A percentile compares a stretch with the other conserved stretches of the same genome.
phyloP scores from a whole-genome alignment of 2,113 vertebrate genomes.

The Aptenodytes forsteri region DNA sequence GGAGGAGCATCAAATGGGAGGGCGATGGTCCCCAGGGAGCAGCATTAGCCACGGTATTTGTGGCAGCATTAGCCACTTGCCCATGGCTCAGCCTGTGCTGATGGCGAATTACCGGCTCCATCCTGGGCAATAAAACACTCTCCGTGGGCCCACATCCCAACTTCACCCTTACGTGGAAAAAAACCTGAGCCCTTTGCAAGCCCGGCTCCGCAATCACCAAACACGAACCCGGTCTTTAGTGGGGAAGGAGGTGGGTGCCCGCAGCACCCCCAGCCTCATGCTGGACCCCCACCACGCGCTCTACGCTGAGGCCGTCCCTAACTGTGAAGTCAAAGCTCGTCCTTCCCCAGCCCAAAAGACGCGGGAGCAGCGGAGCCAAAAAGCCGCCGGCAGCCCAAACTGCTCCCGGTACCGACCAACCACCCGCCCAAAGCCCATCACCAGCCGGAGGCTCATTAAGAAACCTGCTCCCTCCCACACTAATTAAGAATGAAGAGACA shows the following conservation, averaged over 20 bases:
- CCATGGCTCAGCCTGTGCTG: neutral
- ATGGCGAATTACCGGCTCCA: accelerated
- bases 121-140: neutral
- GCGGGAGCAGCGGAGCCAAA: accelerated
- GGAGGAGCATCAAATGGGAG: neutral
- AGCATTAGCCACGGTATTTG: accelerated
- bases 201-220: no score
- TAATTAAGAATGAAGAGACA: neutral
- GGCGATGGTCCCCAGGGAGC: neutral
- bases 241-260: neutral
- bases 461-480: neutral
- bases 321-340: neutral
- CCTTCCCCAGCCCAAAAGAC: neutral
- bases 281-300: neutral
- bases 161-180: accelerated
- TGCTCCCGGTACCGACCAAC: neutral
- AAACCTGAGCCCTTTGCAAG: neutral
- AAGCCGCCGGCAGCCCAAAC: neutral
- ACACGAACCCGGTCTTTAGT: accelerated
- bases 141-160: accelerated
- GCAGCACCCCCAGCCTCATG: no score
- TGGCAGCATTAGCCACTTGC: no score
- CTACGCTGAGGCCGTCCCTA: no score
- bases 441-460: neutral
- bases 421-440: neutral